Evolutionary conservation across 1,140 invertebrate genomes (phyloP).

Genomic region (Colletes gigas): DNA sequence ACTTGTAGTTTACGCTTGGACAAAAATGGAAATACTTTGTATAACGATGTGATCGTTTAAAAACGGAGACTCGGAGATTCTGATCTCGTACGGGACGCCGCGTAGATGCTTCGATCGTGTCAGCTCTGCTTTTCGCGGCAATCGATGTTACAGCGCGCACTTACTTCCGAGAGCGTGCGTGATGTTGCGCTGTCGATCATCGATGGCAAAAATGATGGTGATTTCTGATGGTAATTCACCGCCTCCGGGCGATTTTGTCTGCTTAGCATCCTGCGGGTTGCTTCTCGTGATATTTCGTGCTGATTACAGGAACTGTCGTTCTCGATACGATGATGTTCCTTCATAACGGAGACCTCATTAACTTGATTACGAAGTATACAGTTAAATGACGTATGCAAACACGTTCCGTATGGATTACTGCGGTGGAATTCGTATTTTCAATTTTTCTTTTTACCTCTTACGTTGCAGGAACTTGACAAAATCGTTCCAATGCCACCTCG

Average conservation of each 20-base stretch:
- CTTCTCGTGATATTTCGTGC: background rate
- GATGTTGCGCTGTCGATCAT: background rate
- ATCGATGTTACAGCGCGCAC: background rate
- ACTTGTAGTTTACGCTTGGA: too few species aligned
- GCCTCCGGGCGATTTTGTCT: background rate
- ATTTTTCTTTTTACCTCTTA: background rate
- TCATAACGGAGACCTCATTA: background rate
- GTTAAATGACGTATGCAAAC: background rate
- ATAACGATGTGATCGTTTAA: too few species aligned
- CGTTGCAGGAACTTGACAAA: too few species aligned
- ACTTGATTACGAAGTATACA: background rate
- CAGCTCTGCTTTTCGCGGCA: background rate
- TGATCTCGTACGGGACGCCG: too few species aligned
- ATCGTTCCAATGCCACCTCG: too few species aligned
- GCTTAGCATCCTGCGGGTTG: background rate
- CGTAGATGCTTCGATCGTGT: background rate
- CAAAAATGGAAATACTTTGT: too few species aligned
- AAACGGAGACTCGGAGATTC: too few species aligned
- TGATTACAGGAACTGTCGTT: background rate
- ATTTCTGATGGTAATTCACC: conserved; percentile 2
- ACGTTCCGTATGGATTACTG: too few species aligned
- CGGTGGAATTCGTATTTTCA: background rate
- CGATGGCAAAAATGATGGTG: background rate
- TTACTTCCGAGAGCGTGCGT: too few species aligned
- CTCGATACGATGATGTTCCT: background rate